These are phyloP conservation scores for Drosophila flavopinicola DNA, from an alignment of 2,888 invertebrate genomes.

Conservation along the genomic window DNA sequence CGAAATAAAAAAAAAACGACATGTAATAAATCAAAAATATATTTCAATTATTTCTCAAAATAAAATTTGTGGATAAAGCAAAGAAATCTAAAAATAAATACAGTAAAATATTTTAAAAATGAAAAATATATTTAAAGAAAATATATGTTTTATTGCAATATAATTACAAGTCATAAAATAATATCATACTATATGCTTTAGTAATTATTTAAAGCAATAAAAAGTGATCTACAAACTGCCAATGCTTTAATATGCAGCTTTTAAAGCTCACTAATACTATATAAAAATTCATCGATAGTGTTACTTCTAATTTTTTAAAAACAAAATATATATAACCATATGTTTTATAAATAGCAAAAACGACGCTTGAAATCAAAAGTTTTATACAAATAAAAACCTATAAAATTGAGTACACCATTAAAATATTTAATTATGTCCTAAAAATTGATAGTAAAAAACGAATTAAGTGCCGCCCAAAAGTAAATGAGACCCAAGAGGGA, in stretches of 20 bases:
- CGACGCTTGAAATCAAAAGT: conserved; percentile 6
- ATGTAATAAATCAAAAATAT: conserved; percentile 3
- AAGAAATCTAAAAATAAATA: too few species aligned
- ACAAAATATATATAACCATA: too few species aligned
- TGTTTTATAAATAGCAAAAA: not conserved
- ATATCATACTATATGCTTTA: too few species aligned
- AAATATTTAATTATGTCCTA: conserved; percentile 36
- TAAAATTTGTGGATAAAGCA: too few species aligned
- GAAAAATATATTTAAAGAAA: not conserved
- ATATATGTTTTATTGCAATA: not conserved
- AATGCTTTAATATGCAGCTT: too few species aligned
- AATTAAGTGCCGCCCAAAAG: conserved; percentile 23
- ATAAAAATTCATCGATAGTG: not conserved
- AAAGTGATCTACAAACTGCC: too few species aligned
- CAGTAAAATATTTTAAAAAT: too few species aligned
- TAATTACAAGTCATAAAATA: not conserved
- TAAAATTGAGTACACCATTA: conserved; percentile 30
- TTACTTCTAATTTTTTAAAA: too few species aligned
- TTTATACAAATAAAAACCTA: not conserved
- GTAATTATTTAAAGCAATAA: too few species aligned
- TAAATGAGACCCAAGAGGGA: conserved; percentile 16
- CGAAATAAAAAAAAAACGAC: conserved; percentile 10
- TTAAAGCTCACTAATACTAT: too few species aligned
- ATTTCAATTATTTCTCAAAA: too few species aligned
- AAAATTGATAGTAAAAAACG: conserved; percentile 37